Evolutionary conservation across 2,888 invertebrate genomes (phyloP).

Genomic region (Apamea monoglypha): DNA sequence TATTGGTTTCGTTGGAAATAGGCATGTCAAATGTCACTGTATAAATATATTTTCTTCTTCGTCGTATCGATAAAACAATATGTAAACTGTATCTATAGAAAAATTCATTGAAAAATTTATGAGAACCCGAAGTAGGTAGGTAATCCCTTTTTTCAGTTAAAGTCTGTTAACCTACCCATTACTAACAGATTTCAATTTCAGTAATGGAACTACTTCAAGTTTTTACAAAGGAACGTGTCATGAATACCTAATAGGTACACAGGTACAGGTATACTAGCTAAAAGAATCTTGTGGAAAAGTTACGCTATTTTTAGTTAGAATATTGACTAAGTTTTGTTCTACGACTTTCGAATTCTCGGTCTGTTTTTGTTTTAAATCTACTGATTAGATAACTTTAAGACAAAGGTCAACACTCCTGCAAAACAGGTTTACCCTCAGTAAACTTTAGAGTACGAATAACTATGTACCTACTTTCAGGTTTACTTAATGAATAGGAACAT

Average conservation of each 20-base stretch:
- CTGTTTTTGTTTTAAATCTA: constrained; percentile 51
- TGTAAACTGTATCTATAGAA: neutral
- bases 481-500: constrained; percentile 25
- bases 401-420: constrained; percentile 43
- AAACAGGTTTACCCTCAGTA: constrained; percentile 40
- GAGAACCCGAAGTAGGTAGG: neutral
- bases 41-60: constrained; percentile 5
- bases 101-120: constrained; percentile 9
- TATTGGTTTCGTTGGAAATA: constrained; percentile 17
- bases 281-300: constrained; percentile 26
- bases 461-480: constrained; percentile 43
- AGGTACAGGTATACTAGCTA: constrained; percentile 2
- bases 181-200: constrained; percentile 20
- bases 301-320: constrained; percentile 26
- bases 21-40: neutral
- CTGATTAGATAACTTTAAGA: constrained; percentile 59
- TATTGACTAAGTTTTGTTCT: constrained; percentile 51
- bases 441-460: constrained; percentile 35
- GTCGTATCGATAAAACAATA: neutral
- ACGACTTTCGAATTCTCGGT: constrained; percentile 35
- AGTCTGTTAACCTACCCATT: neutral
- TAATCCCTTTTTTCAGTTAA: constrained; percentile 3
- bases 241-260: constrained; percentile 11
- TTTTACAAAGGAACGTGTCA: constrained; percentile 14
- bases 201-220: constrained; percentile 8